Evolutionary conservation across 2,888 invertebrate species (phyloP).

Genomic region (Epinotia demarniana): DNA sequence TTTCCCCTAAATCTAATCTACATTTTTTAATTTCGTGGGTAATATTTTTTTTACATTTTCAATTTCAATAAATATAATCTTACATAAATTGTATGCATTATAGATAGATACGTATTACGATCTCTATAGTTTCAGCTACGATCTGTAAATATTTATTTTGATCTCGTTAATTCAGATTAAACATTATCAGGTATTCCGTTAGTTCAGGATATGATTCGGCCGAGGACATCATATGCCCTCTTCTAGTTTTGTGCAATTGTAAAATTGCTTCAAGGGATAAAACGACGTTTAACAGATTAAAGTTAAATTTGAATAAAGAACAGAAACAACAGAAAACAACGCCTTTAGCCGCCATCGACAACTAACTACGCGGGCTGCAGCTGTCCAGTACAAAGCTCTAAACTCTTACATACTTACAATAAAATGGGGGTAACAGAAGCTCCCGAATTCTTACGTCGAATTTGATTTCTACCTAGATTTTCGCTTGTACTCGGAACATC

Average conservation of each 20-base stretch:
- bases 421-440: slow-evolving; percentile 11
- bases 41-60: slow-evolving; percentile 80
- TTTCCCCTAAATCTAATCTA: slow-evolving; percentile 80
- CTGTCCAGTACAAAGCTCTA: slow-evolving; percentile 29
- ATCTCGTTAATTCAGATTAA: slow-evolving; percentile 64
- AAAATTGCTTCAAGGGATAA: slow-evolving; percentile 36
- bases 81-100: slow-evolving; percentile 73
- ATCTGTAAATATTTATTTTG: slow-evolving; percentile 70
- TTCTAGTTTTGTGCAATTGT: slow-evolving; percentile 30
- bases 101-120: slow-evolving; percentile 62
- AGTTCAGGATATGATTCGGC: slow-evolving; percentile 74
- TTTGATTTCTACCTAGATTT: slow-evolving; percentile 35
- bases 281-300: slow-evolving; percentile 28
- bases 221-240: slow-evolving; percentile 49
- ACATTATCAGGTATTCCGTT: slow-evolving; percentile 79
- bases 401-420: slow-evolving; percentile 35
- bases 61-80: slow-evolving; percentile 79
- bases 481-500: slow-evolving; percentile 20
- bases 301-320: slow-evolving; percentile 19
- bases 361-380: slow-evolving; percentile 17
- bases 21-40: slow-evolving; percentile 75
- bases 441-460: slow-evolving; percentile 23
- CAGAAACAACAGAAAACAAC: slow-evolving; percentile 22
- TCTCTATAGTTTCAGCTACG: slow-evolving; percentile 65
- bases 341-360: slow-evolving; percentile 33